Evolutionary conservation across 1,140 invertebrate species (phyloP).

Genomic region (Drosophila malerkotliana): DNA sequence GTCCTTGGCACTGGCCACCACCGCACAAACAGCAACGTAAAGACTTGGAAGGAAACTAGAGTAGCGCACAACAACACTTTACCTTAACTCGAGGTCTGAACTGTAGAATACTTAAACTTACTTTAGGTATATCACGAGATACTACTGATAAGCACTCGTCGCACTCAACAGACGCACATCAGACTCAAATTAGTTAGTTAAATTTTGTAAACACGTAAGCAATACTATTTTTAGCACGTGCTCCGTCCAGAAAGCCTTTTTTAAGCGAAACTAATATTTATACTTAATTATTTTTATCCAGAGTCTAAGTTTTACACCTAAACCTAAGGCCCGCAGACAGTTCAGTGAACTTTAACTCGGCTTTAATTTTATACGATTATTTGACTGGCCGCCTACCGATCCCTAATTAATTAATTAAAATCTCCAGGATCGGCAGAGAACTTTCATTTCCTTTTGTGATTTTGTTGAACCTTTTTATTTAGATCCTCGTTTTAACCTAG

Average conservation of each 20-base stretch:
- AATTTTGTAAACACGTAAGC: conserved; percentile 43
- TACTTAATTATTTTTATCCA: not conserved
- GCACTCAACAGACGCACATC: conserved; percentile 20
- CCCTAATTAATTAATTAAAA: not conserved
- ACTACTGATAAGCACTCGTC: conserved; percentile 26
- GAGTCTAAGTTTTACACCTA: conserved; percentile 2
- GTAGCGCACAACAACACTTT: conserved; percentile 43
- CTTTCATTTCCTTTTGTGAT: conserved; percentile 60
- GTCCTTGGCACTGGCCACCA: conserved; percentile 51
- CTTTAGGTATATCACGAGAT: conserved; percentile 3
- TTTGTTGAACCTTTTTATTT: conserved; percentile 62
- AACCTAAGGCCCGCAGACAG: conserved; percentile 10
- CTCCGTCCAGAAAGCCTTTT: conserved; percentile 71
- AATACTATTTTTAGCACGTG: conserved; percentile 42
- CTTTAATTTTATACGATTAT: conserved; percentile 42
- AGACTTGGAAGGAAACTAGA: conserved; percentile 46
- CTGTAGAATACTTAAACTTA: conserved; percentile 39
- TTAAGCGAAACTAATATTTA: conserved; percentile 13
- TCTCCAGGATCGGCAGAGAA: not conserved
- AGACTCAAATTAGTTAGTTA: conserved; percentile 43
- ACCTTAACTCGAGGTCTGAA: conserved; percentile 40
- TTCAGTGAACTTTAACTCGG: conserved; percentile 49
- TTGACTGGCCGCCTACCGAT: conserved; percentile 12
- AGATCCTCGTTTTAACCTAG: conserved; percentile 47
- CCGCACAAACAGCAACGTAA: conserved; percentile 73